Evolutionary conservation across 2,797 vertebrate genomes (phyloP).

Genomic region (Onychomys torridus): DNA sequence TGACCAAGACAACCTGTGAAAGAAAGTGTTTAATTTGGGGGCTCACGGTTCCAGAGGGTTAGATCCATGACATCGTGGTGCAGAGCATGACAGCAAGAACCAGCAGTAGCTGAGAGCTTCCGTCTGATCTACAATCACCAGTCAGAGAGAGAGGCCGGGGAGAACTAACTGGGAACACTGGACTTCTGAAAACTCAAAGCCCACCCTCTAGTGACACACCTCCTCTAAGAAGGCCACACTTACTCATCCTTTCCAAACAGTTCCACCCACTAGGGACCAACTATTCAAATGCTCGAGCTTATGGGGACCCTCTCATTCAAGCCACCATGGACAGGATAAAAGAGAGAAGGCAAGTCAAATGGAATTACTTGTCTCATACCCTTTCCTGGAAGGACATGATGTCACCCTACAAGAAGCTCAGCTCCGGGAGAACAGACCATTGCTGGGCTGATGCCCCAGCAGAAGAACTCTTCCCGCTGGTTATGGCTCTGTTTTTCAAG

Average conservation of each 20-base stretch:
- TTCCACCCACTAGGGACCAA: not conserved
- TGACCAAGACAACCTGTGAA: not conserved
- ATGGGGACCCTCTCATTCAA: not conserved
- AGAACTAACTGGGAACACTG: not conserved
- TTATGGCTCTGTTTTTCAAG: not conserved
- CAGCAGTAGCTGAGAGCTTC: not conserved
- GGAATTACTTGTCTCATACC: not conserved
- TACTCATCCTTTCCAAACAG: not conserved
- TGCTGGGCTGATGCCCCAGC: not conserved
- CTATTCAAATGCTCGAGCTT: not conserved
- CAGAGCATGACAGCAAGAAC: too few relatives aligned
- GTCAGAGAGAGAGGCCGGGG: too few relatives aligned
- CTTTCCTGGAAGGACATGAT: not conserved
- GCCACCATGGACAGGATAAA: not conserved
- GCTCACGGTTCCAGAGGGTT: not conserved
- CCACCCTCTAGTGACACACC: not conserved
- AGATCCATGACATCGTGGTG: not conserved
- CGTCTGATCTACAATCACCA: not conserved
- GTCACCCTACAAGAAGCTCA: too few relatives aligned
- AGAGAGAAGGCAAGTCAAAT: not conserved
- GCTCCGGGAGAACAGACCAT: not conserved
- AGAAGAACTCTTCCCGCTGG: not conserved
- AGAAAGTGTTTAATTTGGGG: not conserved
- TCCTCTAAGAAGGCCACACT: not conserved
- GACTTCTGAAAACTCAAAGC: not conserved